These are phyloP conservation scores for Argyra leucocephala DNA, from an alignment of 2,888 invertebrate species.

Conservation along the genomic window DNA sequence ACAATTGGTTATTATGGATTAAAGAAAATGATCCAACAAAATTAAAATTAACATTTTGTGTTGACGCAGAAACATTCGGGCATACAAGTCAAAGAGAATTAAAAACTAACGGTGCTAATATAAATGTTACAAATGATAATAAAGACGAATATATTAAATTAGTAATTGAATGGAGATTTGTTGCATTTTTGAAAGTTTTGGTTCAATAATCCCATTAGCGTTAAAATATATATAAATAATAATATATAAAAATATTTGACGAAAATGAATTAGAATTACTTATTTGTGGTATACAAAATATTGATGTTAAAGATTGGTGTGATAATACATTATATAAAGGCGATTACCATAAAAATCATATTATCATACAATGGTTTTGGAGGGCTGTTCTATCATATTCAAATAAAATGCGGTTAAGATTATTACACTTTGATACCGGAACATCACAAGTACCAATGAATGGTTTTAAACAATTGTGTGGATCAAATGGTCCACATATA, in stretches of 20 bases:
- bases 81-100: constrained; percentile 85
- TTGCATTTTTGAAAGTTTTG: constrained; percentile 88
- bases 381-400: constrained; percentile 87
- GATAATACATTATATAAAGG: constrained; percentile 94
- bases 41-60: constrained; percentile 86
- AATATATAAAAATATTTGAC: constrained; percentile 91
- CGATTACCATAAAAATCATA: constrained; percentile 93
- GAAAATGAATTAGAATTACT: constrained; percentile 94
- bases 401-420: constrained; percentile 92
- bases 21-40: constrained; percentile 92
- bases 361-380: constrained; percentile 98
- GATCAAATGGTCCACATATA: constrained; percentile 95
- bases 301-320: constrained; percentile 98
- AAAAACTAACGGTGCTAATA: constrained; percentile 81
- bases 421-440: constrained; percentile 97
- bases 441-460: constrained; percentile 99
- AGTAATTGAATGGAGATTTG: constrained; percentile 97
- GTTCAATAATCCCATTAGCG: constrained; percentile 83
- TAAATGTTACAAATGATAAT: constrained; percentile 84
- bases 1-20: constrained; percentile 77
- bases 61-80: constrained; percentile 95
- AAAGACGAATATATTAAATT: constrained; percentile 94
- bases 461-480: constrained; percentile 96
- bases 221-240: no score
- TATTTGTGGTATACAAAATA: constrained; percentile 97